Conservation (phyloP, 2,797 vertebrate species). For the Leuciscus waleckii region DNA sequence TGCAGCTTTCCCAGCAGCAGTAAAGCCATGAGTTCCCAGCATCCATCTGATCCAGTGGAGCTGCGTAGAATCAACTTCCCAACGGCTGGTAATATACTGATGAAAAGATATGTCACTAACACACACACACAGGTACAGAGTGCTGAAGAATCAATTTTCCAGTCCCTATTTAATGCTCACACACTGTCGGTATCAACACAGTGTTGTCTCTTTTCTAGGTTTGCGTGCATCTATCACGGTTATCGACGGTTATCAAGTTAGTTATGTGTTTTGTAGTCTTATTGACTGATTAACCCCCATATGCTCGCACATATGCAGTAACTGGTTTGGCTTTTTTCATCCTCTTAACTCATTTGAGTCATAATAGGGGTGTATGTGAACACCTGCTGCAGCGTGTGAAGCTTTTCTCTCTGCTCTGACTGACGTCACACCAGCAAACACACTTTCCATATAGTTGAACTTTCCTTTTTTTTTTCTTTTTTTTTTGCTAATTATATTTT, state of each 20-base stretch:
- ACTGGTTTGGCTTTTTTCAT: constrained; percentile 22
- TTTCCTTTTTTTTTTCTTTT: neutral
- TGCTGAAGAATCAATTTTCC: constrained; percentile 20
- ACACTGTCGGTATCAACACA: neutral
- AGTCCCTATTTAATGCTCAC: constrained; percentile 35
- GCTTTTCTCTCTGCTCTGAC: neutral
- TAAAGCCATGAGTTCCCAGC: constrained; percentile 96
- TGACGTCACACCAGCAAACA: neutral
- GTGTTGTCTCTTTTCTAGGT: constrained; percentile 71
- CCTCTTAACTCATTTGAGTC: constrained; percentile 16
- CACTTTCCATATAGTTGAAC: neutral
- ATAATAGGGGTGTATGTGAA: constrained; percentile 18
- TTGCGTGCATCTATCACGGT: constrained; percentile 86
- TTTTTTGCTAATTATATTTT: neutral
- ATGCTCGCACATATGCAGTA: constrained; percentile 18
- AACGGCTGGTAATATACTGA: constrained; percentile 87
- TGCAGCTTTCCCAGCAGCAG: constrained; percentile 93
- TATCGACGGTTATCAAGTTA: constrained; percentile 96
- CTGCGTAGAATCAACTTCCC: constrained; percentile 98
- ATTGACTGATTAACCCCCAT: constrained; percentile 14
- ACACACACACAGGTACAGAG: constrained; percentile 17
- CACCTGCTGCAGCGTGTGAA: neutral
- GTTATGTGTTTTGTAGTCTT: constrained; percentile 64
- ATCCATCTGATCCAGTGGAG: constrained; percentile 97
- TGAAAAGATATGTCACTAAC: constrained; percentile 28